Base-by-base conservation (phyloP, 53 echinoderm and acorn worm genomes). In the Patiria pectinifera region DNA sequence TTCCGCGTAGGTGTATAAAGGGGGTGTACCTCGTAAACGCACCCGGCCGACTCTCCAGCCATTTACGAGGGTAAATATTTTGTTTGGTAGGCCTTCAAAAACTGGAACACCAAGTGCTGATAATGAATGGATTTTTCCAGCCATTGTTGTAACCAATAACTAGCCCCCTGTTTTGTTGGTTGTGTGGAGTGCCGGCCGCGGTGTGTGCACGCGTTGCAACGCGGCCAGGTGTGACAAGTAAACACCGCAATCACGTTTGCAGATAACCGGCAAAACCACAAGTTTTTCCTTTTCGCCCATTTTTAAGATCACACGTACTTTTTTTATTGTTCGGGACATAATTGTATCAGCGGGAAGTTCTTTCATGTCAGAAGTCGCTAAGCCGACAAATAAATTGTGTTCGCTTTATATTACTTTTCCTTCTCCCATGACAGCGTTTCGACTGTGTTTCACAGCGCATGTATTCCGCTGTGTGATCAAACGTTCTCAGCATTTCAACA, bases 61-160 rank as follows among this genome's bases (percentile, higher is more conserved):
- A 62, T 90, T 90, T 90, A 90, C 61, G 90, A 90, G 90, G 69
- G 90, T 90, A 81, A 90, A 90, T 90, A 81, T 90, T 90, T 90
- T 90, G 80, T 81, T 90, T 81, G 80, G 90, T 90, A 63, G 81
- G 47, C 49, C 90, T 69, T 90, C 47, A 47, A 47, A 66, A 90
- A 69, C 19, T 44, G 69, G 48, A 69, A 62, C 90, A 80, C 90
- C 53, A 62, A 89, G 69, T 46, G 22, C 81, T 43, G 48, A 45
- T 80, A 90, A 90, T 90, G 80, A 81, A 60, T 62, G 19, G 45
- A 81, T 69, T 66, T 45, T 62, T 45, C 78, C 35, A 35, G 3
- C 79, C 21, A 62, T 88, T 78, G 89, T 89, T 62, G 69, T 80
- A 43, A n/a, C 79, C 89, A 89, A 89, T 89, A 89, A 89, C 78